Base-by-base conservation (phyloP, 2,888 invertebrate species). In the Leptogaster cylindrica region DNA sequence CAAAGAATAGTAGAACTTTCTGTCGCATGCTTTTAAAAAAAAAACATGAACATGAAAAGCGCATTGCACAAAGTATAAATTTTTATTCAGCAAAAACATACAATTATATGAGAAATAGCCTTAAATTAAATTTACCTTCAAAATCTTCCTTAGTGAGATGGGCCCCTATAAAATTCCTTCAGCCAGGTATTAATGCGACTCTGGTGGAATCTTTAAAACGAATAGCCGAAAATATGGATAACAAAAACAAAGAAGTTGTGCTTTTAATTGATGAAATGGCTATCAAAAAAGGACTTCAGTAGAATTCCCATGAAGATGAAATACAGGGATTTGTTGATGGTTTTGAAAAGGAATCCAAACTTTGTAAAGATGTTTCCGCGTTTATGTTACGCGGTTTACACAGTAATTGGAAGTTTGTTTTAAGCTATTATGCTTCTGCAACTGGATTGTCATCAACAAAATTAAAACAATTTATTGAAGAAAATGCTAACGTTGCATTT, bases 311-410 rank as follows among this genome's bases (percentile, higher is more conserved):
- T 27, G 25, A 61, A 23, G 61, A 67, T 50, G 44, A 61, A 61
- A 27, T 61, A 55, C 31, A 48, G 36, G 67, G 67, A 10, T 67
- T 67, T 50, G 50, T 36, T 20, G 63, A 67, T 66, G 67, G 50
- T 12, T n/a, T 7, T 20, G 16, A 67, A 51, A 18, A 48, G 12
- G 51, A 36, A 10, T 28, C n/a, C n/a, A 50, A 23, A 39, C 36
- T 63, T 25, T 31, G 28, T 23, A 67, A 67, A 23, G 16, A 67
- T 7, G 46, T 46, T 41, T 46, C 10, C 46, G 27, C 20, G 39
- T 23, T 48, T n/a, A 48, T 48, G 25, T 23, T 48, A 23, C 48
- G 39, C 20, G 52, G 52, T 7, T 8, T 66, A 10, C 51, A 16
- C 25, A 36, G 36, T 36, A 66, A 55, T 10, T 66, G 27, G 55